Conservation (phyloP, 2,888 invertebrate genomes). For the Hyalella azteca region DNA sequence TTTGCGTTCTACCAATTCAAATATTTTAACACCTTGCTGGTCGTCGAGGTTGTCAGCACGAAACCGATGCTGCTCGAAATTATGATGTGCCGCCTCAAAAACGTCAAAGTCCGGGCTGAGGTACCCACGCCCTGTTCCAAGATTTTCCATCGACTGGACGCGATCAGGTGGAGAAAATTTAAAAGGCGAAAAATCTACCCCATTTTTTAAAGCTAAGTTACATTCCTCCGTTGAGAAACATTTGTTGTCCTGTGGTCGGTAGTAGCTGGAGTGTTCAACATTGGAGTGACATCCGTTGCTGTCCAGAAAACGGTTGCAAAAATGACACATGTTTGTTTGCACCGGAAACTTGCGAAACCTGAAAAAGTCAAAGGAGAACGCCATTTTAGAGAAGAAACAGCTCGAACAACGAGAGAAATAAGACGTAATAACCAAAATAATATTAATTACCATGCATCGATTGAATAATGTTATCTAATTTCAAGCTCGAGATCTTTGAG, state of each 20-base stretch:
- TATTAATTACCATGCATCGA: too few species aligned
- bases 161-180: not conserved
- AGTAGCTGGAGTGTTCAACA: constrained; percentile 13
- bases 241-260: not conserved
- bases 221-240: not conserved
- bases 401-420: too few species aligned
- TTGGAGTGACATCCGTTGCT: not conserved
- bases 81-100: too few species aligned
- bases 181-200: not conserved
- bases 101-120: too few species aligned
- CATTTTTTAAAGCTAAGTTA: not conserved
- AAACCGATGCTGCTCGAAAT: too few species aligned
- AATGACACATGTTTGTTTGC: constrained; percentile 19
- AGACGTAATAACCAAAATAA: too few species aligned
- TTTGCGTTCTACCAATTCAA: too few species aligned
- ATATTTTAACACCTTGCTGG: too few species aligned
- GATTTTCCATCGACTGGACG: not conserved
- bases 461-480: too few species aligned
- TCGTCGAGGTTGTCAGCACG: too few species aligned
- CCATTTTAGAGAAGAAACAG: too few species aligned
- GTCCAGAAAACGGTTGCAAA: constrained; percentile 1
- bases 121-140: not conserved
- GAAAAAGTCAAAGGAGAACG: not conserved
- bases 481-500: too few species aligned
- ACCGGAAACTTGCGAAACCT: constrained; percentile 38